phyloP scores from a whole-genome alignment of 2,797 vertebrate genomes.

The Melanotaenia maccullochi region DNA sequence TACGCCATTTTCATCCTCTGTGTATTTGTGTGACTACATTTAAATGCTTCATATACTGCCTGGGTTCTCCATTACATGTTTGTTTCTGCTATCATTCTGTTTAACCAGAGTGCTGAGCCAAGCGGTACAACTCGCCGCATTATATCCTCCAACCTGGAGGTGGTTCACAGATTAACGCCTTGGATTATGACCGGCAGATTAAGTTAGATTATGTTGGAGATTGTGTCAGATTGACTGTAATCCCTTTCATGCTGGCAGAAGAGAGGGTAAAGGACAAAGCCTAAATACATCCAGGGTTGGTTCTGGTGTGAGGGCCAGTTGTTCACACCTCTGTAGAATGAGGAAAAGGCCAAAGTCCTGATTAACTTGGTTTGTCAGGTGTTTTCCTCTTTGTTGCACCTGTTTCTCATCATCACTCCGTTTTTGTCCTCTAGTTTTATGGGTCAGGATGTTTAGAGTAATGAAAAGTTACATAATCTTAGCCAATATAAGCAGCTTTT shows the following conservation, averaged over 20 bases:
- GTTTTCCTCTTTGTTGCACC: conserved; percentile 14
- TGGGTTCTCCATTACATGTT: conserved; percentile 31
- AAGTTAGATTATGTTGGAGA: conserved; percentile 80
- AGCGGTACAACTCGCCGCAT: conserved; percentile 51
- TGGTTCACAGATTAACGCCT: conserved; percentile 79
- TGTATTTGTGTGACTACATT: conserved; percentile 1
- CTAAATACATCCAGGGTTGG: conserved; percentile 55
- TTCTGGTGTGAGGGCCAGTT: conserved; percentile 36
- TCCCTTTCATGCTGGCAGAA: conserved; percentile 63
- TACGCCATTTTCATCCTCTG: conserved; percentile 14
- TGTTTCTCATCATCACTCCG: conserved; percentile 3
- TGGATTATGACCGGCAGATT: conserved; percentile 79
- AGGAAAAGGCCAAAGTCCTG: conserved; percentile 33
- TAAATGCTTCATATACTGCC: not conserved
- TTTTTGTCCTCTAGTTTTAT: conserved; percentile 12
- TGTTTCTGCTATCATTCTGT: conserved; percentile 48
- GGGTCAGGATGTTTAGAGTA: not conserved
- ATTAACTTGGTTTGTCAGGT: conserved; percentile 26
- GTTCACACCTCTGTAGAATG: conserved; percentile 44
- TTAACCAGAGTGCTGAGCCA: conserved; percentile 42
- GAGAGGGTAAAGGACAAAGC: conserved; percentile 51
- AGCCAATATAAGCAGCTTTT: conserved; percentile 6
- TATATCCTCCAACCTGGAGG: conserved; percentile 73
- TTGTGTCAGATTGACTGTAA: conserved; percentile 83
- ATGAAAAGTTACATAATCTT: conserved; percentile 8